Evolutionary conservation across 1,140 invertebrate genomes (phyloP).

Genomic region (Drosophila orena): DNA sequence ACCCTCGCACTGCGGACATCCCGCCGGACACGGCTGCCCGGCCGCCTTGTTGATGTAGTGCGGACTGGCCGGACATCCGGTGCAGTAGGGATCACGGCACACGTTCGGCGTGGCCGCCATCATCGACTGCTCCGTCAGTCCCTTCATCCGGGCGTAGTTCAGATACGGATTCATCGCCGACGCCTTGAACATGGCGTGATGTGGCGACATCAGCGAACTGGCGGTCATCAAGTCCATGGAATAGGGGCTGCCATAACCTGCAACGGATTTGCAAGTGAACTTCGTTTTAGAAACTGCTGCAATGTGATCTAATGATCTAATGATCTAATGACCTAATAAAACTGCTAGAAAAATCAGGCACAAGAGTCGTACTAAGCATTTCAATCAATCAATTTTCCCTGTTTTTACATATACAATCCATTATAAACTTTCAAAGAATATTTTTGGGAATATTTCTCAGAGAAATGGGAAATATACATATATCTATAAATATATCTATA

Average conservation of each 20-base stretch:
- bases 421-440: too few species aligned
- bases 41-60: conserved; percentile 88
- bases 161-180: conserved; percentile 89
- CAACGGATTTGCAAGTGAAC: conserved; percentile 56
- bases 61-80: conserved; percentile 94
- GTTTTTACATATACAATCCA: too few species aligned
- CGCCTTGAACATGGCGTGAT: conserved; percentile 89
- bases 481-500: too few species aligned
- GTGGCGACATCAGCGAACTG: conserved; percentile 89
- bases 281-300: not conserved
- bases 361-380: too few species aligned
- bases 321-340: too few species aligned
- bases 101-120: conserved; percentile 88
- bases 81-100: conserved; percentile 96
- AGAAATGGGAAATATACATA: too few species aligned
- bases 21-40: conserved; percentile 91
- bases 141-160: conserved; percentile 90
- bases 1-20: conserved; percentile 93
- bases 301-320: too few species aligned
- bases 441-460: too few species aligned
- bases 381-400: too few species aligned
- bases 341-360: too few species aligned
- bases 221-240: conserved; percentile 90
- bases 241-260: conserved; percentile 86
- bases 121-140: conserved; percentile 82